Conservation (phyloP, 2,888 invertebrate species). For the Bursaphelenchus okinawaensis region DNA sequence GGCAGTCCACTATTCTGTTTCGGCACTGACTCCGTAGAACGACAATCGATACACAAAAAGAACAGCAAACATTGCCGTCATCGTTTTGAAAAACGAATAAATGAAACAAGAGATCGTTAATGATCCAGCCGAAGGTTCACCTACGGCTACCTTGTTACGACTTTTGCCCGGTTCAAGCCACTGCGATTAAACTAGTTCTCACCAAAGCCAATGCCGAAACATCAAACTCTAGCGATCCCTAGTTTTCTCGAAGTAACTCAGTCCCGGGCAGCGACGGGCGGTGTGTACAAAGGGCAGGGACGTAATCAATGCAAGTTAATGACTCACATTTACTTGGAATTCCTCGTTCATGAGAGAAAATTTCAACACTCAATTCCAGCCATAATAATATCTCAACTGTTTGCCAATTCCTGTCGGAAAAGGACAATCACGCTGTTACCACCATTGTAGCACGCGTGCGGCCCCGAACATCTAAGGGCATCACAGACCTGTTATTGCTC, state of each 20-base stretch:
- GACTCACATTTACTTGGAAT: slow-evolving; percentile 70
- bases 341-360: slow-evolving; percentile 66
- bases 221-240: no score
- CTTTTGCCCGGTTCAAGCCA: slow-evolving; percentile 59
- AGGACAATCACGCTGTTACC: slow-evolving; percentile 62
- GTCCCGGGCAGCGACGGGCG: slow-evolving; percentile 67
- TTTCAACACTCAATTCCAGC: slow-evolving; percentile 68
- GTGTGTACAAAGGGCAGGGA: slow-evolving; percentile 71
- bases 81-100: neutral
- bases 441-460: slow-evolving; percentile 68
- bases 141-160: slow-evolving; percentile 69
- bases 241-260: slow-evolving; percentile 37
- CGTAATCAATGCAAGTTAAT: slow-evolving; percentile 69
- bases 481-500: slow-evolving; percentile 69
- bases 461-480: slow-evolving; percentile 68
- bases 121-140: slow-evolving; percentile 65
- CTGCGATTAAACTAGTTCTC: slow-evolving; percentile 35
- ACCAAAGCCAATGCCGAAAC: slow-evolving; percentile 13
- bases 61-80: neutral
- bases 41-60: no score
- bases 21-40: no score
- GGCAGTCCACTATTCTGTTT: neutral
- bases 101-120: slow-evolving; percentile 39
- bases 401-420: slow-evolving; percentile 67
- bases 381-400: slow-evolving; percentile 69